Conservation (phyloP, 2,113 vertebrate species). For the Anseranas semipalmata region DNA sequence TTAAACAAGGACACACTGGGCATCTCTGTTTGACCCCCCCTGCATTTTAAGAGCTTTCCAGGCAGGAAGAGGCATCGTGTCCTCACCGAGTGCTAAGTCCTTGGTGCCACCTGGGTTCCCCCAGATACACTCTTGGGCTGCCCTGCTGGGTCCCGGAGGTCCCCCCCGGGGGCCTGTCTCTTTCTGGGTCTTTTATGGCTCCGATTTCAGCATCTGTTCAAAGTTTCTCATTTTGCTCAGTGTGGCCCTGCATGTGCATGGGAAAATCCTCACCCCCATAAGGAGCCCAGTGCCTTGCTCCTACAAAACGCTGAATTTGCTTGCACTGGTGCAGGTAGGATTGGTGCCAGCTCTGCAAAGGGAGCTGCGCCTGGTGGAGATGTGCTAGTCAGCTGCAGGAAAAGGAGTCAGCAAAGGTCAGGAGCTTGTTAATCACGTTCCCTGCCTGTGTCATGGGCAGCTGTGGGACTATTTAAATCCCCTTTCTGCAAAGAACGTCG, state of each 20-base stretch:
- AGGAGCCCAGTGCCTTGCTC: neutral
- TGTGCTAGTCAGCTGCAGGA: neutral
- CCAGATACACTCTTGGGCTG: neutral
- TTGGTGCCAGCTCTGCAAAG: neutral
- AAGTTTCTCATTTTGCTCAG: neutral
- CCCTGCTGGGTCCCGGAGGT: fast-evolving
- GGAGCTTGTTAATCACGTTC: neutral
- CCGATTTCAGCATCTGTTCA: neutral
- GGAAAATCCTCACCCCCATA: neutral
- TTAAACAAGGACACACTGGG: neutral
- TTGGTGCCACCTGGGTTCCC: neutral
- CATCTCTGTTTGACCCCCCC: neutral
- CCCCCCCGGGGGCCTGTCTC: neutral
- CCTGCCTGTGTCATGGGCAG: neutral
- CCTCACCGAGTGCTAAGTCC: neutral
- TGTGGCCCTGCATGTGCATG: fast-evolving
- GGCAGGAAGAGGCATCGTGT: neutral
- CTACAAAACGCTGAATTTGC: neutral
- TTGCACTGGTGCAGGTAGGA: neutral
- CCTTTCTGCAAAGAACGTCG: neutral
- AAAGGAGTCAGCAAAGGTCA: neutral
- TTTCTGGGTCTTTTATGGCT: neutral
- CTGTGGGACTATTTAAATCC: neutral
- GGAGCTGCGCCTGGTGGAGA: fast-evolving
- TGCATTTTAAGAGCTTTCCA: neutral